Evolutionary conservation across 1,140 invertebrate genomes (phyloP), one percentile per base, ranked within the genome.

Genomic region (Cyrtorhinus lividipennis): DNA sequence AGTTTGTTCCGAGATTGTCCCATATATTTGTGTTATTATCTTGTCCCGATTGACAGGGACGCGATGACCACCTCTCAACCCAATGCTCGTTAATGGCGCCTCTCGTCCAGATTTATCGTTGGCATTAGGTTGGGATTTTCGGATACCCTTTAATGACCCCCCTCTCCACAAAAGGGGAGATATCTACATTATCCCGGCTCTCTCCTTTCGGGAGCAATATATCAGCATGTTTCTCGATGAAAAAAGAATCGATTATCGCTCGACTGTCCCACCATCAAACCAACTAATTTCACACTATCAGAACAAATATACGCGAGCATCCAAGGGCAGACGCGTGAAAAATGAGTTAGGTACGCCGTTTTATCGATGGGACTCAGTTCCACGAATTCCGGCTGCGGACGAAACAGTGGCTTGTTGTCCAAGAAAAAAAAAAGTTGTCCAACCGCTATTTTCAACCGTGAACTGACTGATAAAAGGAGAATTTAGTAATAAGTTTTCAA

Each of bases 21-120:
- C 48, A 22, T 53, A 53, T 53, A 53, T 53, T 53, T 53, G 10
- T 53, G 48, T 53, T 53, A 53, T 53, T 53, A 53, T 53, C 48
- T 53, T 22, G 48, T 53, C 48, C 48, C 48, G 20, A 53, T 53
- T 53, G 48, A 53, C 48, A 20, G 10, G 10, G 10, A 5, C 20
- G 10, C 48, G 48, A 53, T 53, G 48, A 53, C 48, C 48, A 53
- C 48, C 48, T 53, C 48, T 53, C 48, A 53, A 53, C 48, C 18
- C 48, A 20, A 20, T 20, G 20, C 48, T 53, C 20, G 48, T 53
- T 53, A 53, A 53, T 53, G 48, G 48, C 48, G 48, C 48, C 48
- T 20, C 18, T 10, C 20, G 30, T 20, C 48, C 10, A 20, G 48
- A 53, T 53, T 53, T 53, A 53, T 53, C 8, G 48, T 53, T 20